phyloP scores from a whole-genome alignment of 2,888 invertebrate species.

The Drosophila fungiperda region DNA sequence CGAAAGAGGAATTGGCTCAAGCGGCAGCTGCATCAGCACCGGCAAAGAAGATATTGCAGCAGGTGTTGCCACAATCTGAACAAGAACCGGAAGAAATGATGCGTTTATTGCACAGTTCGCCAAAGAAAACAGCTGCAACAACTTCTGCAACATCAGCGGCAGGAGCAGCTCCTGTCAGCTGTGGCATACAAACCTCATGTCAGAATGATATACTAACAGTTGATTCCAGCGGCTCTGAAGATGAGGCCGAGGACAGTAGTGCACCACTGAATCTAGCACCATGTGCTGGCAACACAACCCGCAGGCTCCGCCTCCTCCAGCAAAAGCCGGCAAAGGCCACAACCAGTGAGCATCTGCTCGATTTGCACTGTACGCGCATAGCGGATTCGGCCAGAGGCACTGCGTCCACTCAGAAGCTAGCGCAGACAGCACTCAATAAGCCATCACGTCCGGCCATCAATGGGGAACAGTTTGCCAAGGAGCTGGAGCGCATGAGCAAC shows the following conservation, averaged over 20 bases:
- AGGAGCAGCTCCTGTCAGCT: slow-evolving; percentile 1
- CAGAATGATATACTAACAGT: not conserved
- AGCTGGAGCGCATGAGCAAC: slow-evolving; percentile 72
- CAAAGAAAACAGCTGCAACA: not conserved
- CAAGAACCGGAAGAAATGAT: not conserved
- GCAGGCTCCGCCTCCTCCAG: slow-evolving; percentile 7
- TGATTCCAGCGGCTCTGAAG: slow-evolving; percentile 25
- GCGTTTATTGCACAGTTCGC: not conserved
- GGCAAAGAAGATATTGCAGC: not conserved
- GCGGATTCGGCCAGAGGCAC: not conserved
- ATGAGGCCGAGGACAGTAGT: not conserved
- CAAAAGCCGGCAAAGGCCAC: not conserved
- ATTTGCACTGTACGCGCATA: slow-evolving; percentile 47
- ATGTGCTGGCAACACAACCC: slow-evolving; percentile 26
- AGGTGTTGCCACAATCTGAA: not conserved
- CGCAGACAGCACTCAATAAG: slow-evolving; percentile 55
- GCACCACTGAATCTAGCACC: slow-evolving; percentile 55
- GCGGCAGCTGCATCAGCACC: not conserved
- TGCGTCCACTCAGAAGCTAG: not conserved
- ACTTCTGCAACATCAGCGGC: not conserved
- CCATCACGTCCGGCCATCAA: slow-evolving; percentile 69
- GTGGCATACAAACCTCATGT: slow-evolving; percentile 25
- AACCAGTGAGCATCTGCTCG: slow-evolving; percentile 33
- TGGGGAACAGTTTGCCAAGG: slow-evolving; percentile 76
- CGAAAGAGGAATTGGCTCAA: not conserved